Evolutionary conservation across 1,140 invertebrate species (phyloP), one percentile per base, ranked within the genome.

Genomic region (Hyles euphorbiae): DNA sequence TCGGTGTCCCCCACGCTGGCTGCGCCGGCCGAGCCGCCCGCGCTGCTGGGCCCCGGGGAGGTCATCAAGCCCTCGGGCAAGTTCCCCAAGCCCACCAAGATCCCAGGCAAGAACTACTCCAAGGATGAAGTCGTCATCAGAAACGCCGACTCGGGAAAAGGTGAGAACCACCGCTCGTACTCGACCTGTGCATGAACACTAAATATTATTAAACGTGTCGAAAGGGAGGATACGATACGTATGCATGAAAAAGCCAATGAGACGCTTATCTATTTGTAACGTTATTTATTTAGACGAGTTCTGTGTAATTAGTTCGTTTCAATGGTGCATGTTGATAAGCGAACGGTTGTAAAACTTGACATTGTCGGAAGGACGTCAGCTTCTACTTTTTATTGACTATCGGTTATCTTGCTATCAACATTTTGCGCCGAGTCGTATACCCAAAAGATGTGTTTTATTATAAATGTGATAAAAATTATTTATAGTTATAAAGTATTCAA

Each of bases 61-160:
- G 91, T 97, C 8, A 92, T 97, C 48, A 96, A 96, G 85, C 93
- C 94, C 51, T 97, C 95, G 46, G 96, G 96, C 47, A 97, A 96
- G 83, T 97, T 96, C 83, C 87, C 91, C 8, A 96, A 96, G 81
- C 96, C 96, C n/a, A 96, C 95, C 2, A 94, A 96, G 81, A 95
- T 97, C 59, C 95, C 95, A 53, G 95, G 95, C 57, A 97, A 97
- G 88, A 97, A 96, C 78, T 96, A 96, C 83, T 96, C 95, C 76
- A 97, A 97, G 88, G 96, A 98, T 85, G 96, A 98, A 91, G 94
- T 98, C 58, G 94, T 97, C 47, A 98, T 98, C 76, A 91, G 96
- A 67, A 98, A 98, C 87, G 94, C 95, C 68, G 96, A 98, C 88
- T 97, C 96, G 60, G 96, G 96, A 73, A 98, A 98, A 96, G 96